Base-by-base conservation (phyloP, 2,888 invertebrate species). In the Lepidochrysops patricia region DNA sequence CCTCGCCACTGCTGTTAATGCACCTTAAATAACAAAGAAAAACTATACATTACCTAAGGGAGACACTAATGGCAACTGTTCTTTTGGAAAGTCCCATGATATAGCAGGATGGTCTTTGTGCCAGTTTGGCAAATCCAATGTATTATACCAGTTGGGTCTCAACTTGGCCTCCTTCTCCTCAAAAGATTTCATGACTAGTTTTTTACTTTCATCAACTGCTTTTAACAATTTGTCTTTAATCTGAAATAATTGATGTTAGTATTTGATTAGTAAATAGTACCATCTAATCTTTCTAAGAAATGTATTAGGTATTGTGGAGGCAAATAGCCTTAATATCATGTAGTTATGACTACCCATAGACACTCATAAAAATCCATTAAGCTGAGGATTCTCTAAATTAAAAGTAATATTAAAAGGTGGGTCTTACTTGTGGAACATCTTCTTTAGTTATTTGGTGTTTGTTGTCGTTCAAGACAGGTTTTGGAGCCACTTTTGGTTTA, bases 391-490 rank as follows among this genome's bases (percentile, higher is more conserved):
- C n/a, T n/a, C n/a, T n/a, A n/a, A n/a, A 4, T 29, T 9, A 29
- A 29, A 29, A 29, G 29, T 5, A 29, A n/a, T n/a, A n/a, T n/a
- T n/a, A n/a, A n/a, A 29, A 29, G 29, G 7, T 29, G 7, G 7
- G 2, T 26, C n/a, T 72, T 80, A 93, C 92, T 87, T 92, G 91
- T 61, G 92, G 91, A 57, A 93, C 77, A 77, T 93, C 92, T 66
- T 93, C 92, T 70, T 91, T 91, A 12, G 93, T 93, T 58, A 93
- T 90, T 64, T 89, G 86, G 63, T 90, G 83, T 77, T 84, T 90
- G 70, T 81, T 90, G 60, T 89, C 84, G 50, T 82, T 80, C 34
- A 86, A 70, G 68, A 83, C 75, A 29, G 88, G 84, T 66, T 86
- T 84, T 27, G 87, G 80, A 50, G 83, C 77, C 26, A 90, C 80